Conservation (phyloP, 2,113 vertebrate species). For the Seriola dumerili region DNA sequence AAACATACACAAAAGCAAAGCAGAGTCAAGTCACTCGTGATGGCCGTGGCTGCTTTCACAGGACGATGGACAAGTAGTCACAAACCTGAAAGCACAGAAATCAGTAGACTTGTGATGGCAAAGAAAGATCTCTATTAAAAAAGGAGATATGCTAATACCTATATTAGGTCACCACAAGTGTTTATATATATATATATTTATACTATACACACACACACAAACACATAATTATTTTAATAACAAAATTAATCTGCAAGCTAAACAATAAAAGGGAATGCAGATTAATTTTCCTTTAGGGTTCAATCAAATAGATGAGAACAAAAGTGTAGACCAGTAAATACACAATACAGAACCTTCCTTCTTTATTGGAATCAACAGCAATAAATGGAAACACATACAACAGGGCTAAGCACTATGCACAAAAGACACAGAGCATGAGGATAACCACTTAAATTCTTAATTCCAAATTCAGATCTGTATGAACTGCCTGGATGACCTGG, state of each 20-base stretch:
- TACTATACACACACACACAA: no score
- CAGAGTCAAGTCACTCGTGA: neutral
- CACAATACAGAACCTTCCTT: neutral
- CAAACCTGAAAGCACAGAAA: slow-evolving; percentile 77
- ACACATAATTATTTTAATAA: no score
- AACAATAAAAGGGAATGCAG: neutral
- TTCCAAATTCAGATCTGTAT: neutral
- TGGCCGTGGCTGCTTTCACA: slow-evolving; percentile 55
- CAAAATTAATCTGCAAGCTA: no score
- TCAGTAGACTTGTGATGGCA: neutral
- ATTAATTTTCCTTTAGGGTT: neutral
- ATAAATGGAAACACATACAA: neutral
- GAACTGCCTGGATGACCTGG: neutral
- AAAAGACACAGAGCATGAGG: neutral
- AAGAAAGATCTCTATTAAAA: neutral
- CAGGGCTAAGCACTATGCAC: neutral
- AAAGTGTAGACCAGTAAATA: neutral
- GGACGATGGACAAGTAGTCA: slow-evolving; percentile 83
- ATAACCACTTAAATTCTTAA: neutral
- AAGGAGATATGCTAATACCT: neutral
- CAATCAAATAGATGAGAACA: neutral
- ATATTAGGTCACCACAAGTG: no score
- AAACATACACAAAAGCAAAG: slow-evolving; percentile 17
- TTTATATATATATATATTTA: no score
- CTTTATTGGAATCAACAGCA: neutral